A percentile compares a stretch with the other conserved stretches of the same genome.
phyloP scores from a whole-genome alignment of 2,888 invertebrate genomes.

The Mesoligia furuncula region DNA sequence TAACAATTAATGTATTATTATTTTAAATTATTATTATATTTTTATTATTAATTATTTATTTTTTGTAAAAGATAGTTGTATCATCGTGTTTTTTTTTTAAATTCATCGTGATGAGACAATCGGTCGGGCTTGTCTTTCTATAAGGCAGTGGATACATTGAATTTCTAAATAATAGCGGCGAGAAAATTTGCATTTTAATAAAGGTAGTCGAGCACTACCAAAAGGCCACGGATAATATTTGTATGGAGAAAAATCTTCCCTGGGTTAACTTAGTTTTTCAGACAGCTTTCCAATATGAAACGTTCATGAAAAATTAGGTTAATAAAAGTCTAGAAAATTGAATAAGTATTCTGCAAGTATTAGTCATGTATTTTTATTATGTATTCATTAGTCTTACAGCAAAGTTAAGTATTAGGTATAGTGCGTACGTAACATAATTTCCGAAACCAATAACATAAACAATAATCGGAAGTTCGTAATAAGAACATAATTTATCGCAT shows the following conservation, averaged over 20 bases:
- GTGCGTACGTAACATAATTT: neutral
- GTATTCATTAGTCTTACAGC: no score
- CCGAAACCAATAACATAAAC: neutral
- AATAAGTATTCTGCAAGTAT: neutral
- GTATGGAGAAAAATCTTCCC: neutral
- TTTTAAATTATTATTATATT: no score
- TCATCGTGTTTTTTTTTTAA: neutral
- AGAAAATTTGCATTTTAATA: slow-evolving; percentile 3
- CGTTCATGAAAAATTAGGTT: no score
- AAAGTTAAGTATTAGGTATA: neutral
- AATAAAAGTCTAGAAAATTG: neutral
- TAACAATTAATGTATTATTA: no score
- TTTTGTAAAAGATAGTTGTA: neutral
- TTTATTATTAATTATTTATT: no score
- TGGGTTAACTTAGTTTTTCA: neutral
- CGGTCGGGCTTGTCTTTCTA: neutral
- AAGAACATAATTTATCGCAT: slow-evolving; percentile 8
- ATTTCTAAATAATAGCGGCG: neutral
- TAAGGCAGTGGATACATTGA: neutral
- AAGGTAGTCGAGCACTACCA: neutral
- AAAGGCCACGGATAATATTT: neutral
- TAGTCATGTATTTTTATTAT: no score
- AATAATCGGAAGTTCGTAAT: slow-evolving; percentile 10
- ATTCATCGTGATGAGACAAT: neutral
- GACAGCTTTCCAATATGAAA: neutral